Evolutionary conservation across 2,113 vertebrate species (phyloP).

Genomic region (Dicerorhinus sumatrensis): DNA sequence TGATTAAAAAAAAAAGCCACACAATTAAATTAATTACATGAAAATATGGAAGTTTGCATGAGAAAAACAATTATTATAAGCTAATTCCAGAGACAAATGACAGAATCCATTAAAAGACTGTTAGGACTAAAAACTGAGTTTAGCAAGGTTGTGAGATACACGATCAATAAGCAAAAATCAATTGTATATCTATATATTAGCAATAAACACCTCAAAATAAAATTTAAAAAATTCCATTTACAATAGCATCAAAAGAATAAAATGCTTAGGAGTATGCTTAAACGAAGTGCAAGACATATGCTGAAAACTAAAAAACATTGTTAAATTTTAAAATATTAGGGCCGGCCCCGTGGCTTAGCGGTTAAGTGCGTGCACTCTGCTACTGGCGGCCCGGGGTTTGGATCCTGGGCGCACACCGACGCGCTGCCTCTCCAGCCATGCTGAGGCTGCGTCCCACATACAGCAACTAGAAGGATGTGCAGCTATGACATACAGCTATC

Average conservation of each 20-base stretch:
- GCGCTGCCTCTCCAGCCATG: no score
- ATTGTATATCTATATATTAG: not conserved
- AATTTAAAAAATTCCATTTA: not conserved
- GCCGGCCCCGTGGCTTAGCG: no score
- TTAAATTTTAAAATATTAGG: not conserved
- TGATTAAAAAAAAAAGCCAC: not conserved
- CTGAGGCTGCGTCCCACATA: no score
- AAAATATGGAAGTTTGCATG: not conserved
- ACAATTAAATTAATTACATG: not conserved
- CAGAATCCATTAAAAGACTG: not conserved
- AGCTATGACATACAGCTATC: no score
- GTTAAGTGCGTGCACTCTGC: no score
- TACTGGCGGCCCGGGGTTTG: no score
- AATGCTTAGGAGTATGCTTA: not conserved
- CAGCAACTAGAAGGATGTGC: no score
- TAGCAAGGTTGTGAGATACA: not conserved
- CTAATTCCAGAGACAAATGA: not conserved
- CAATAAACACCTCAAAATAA: not conserved
- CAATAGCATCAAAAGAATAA: not conserved
- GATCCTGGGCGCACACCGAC: no score
- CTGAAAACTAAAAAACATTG: not conserved
- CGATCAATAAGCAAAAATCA: not conserved
- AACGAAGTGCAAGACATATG: not conserved
- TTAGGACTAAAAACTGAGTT: not conserved
- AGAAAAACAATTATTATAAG: not conserved